These are phyloP conservation scores for Gadopsis marmoratus DNA, from an alignment of 2,797 vertebrate species.

Conservation along the genomic window DNA sequence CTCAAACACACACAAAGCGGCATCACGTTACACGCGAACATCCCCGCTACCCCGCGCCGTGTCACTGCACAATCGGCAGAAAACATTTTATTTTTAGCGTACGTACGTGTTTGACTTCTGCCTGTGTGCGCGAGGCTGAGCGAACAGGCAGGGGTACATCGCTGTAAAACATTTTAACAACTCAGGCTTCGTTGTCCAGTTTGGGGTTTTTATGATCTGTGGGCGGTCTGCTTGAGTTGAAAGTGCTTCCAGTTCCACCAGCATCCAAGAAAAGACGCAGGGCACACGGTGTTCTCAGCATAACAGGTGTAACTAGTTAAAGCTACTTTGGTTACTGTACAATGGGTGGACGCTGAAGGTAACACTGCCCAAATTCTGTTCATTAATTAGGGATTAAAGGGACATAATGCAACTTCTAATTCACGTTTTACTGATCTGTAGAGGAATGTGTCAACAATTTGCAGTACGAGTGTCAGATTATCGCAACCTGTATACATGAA, in stretches of 20 bases:
- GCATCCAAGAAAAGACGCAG: constrained; percentile 47
- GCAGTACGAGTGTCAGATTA: background rate
- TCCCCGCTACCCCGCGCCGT: constrained; percentile 62
- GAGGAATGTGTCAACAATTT: constrained; percentile 1
- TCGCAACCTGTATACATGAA: constrained; percentile 3
- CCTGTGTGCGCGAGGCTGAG: constrained; percentile 47
- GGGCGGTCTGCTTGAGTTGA: constrained; percentile 68
- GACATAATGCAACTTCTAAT: constrained; percentile 1
- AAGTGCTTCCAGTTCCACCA: constrained; percentile 63
- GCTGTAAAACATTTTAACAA: constrained; percentile 79
- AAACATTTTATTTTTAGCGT: constrained; percentile 86
- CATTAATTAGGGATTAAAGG: constrained; percentile 18
- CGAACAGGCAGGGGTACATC: constrained; percentile 74
- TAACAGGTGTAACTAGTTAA: constrained; percentile 72
- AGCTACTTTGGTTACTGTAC: constrained; percentile 26
- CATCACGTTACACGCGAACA: constrained; percentile 80
- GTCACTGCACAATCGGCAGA: constrained; percentile 83
- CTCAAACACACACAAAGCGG: constrained; percentile 81
- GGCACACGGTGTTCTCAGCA: constrained; percentile 49
- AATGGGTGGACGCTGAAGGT: background rate
- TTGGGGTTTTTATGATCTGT: constrained; percentile 70
- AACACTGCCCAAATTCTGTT: constrained; percentile 5
- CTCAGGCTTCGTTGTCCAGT: constrained; percentile 77
- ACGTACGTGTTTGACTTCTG: constrained; percentile 84
- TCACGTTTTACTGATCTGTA: background rate